Evolutionary conservation across 1,140 invertebrate genomes (phyloP), one percentile per base, ranked within the genome.

Genomic region (Habropoda laboriosa): DNA sequence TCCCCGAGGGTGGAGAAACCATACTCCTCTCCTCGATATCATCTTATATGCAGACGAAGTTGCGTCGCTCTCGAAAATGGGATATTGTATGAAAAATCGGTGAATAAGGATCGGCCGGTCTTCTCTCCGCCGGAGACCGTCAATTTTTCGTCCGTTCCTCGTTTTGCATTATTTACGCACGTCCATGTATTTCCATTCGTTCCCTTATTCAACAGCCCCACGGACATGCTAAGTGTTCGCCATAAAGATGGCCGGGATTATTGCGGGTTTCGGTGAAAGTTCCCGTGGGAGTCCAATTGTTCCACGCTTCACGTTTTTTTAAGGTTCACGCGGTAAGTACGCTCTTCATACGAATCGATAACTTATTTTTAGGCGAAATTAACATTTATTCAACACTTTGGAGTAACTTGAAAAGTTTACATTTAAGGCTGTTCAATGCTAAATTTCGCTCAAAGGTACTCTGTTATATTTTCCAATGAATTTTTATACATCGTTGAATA

Each of bases 1-100:
- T 61, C 68, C 76, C 58, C 57, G 57, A n/a, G 76, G 76, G 67
- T 79, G 76, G 76, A 55, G 76, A 72, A 79, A 73, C 76, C 67
- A 71, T 71, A 71, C 35, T 57, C 35, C 24, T 16, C 35, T 57
- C 35, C 24, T 16, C 47, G 76, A 73, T 79, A 79, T 72, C 76
- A 63, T 79, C 76, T 79, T 32, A 35, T 55, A 72, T 71, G 75
- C 64, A 71, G 75, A 78, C 66, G 66, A 60, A 3, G 32, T 55
- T 13, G 35, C 57, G 27, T 63, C 35, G 35, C 47, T 60, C 45
- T 53, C 42, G 45, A 49, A 71, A 73, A 79, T 63, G 68, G 45
- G 57, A 63, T 72, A 55, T 53, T 61, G 45, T 49, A 72, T 38
- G 76, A 63, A 73, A 73, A 79, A 49, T 79, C 68, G 51, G 40